These are phyloP conservation scores for Chrysotoxum bicinctum DNA, from an alignment of 2,888 invertebrate species.

Conservation along the genomic window DNA sequence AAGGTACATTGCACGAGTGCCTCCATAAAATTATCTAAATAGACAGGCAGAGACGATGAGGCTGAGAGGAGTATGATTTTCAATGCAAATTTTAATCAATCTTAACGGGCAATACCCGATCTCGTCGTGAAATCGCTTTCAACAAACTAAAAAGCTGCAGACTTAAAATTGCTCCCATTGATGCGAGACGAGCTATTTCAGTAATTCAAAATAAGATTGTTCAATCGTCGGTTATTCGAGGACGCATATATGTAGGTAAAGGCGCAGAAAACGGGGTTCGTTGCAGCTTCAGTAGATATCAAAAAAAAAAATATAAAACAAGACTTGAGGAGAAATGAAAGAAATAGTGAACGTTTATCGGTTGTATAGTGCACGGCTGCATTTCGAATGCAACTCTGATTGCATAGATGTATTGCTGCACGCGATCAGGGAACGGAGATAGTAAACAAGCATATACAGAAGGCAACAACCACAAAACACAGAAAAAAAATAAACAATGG, in stretches of 20 bases:
- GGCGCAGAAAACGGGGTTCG: background rate
- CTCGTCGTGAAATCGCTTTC: constrained; percentile 52
- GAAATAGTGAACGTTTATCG: constrained; percentile 45
- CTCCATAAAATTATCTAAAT: background rate
- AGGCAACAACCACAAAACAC: constrained; percentile 44
- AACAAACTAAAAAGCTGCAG: constrained; percentile 18
- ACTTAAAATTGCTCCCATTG: constrained; percentile 61
- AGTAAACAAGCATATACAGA: constrained; percentile 9
- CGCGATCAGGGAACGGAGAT: constrained; percentile 58
- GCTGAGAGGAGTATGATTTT: constrained; percentile 37
- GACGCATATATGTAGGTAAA: constrained; percentile 2
- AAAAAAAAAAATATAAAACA: constrained; percentile 5
- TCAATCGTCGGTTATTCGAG: background rate
- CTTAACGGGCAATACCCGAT: constrained; percentile 45
- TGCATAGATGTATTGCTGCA: constrained; percentile 54
- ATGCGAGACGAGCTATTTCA: constrained; percentile 57
- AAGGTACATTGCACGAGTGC: constrained; percentile 20
- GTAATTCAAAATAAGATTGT: constrained; percentile 33
- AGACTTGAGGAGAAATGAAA: constrained; percentile 4
- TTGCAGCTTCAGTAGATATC: background rate
- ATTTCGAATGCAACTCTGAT: constrained; percentile 39
- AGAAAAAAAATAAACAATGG: constrained; percentile 30
- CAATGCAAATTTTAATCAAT: constrained; percentile 60
- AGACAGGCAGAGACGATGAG: background rate
- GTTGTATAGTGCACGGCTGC: constrained; percentile 29